These are phyloP conservation scores for Microtus montanus DNA, from an alignment of 2,113 vertebrate genomes.

Conservation along the genomic window DNA sequence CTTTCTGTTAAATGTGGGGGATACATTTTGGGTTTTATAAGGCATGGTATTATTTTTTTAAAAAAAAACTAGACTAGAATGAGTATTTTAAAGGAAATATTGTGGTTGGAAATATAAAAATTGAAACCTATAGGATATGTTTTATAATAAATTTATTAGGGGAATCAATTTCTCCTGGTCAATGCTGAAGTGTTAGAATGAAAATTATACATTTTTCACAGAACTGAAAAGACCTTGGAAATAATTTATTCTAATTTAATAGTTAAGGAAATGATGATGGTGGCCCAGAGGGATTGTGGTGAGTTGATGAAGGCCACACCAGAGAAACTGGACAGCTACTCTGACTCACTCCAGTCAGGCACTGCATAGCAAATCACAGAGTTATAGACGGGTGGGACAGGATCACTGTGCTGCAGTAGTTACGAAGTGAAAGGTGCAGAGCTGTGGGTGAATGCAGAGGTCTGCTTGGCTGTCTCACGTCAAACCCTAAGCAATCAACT, in stretches of 20 bases:
- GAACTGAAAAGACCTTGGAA: conserved; percentile 14
- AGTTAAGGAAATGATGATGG: conserved; percentile 13
- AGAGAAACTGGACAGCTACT: not conserved
- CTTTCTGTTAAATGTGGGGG: not conserved
- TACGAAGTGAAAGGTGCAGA: not conserved
- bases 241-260: conserved; percentile 23
- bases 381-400: not conserved
- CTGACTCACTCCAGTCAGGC: not conserved
- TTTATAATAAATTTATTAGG: conserved; percentile 47
- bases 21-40: not conserved
- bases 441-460: not conserved
- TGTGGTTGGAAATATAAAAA: conserved; percentile 50
- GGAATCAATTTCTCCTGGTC: conserved; percentile 46
- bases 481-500: not conserved
- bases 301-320: not conserved
- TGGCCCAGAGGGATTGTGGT: not conserved
- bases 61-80: not conserved
- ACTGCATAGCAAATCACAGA: not conserved
- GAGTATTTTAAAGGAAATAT: conserved; percentile 43
- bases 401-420: rapidly evolving
- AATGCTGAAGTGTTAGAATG: not conserved
- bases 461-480: not conserved
- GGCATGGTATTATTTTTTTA: not conserved
- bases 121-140: conserved; percentile 41
- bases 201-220: conserved; percentile 47